These are phyloP conservation scores for Elachura formosa DNA, from an alignment of 2,113 vertebrate genomes.

Conservation along the genomic window DNA sequence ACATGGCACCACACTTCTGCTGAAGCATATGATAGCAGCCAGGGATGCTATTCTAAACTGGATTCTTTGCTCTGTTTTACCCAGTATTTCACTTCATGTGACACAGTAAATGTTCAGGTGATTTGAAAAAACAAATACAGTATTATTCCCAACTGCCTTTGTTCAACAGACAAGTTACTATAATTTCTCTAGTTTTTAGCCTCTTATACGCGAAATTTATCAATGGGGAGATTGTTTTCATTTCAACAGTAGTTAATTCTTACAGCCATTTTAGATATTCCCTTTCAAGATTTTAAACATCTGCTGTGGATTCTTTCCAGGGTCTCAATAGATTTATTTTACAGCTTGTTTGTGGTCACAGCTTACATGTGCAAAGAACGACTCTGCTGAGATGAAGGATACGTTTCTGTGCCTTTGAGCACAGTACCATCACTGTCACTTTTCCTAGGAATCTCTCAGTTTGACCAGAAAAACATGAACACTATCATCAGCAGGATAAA, in stretches of 20 bases:
- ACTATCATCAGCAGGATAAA: neutral
- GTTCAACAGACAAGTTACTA: neutral
- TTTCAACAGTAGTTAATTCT: neutral
- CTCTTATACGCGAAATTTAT: neutral
- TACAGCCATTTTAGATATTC: neutral
- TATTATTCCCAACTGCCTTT: neutral
- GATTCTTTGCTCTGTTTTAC: rapidly evolving
- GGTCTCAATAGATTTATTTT: neutral
- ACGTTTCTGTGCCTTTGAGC: neutral
- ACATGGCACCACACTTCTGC: neutral
- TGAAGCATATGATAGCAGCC: neutral
- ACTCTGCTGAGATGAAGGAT: neutral
- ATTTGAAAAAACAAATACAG: neutral
- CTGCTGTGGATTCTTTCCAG: neutral
- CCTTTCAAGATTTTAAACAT: neutral
- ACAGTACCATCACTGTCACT: neutral
- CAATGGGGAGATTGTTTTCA: neutral
- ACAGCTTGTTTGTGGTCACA: rapidly evolving
- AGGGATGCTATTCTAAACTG: neutral
- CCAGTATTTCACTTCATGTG: neutral
- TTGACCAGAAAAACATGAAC: neutral
- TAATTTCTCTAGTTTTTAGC: neutral
- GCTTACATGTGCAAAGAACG: neutral
- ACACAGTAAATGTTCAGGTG: neutral
- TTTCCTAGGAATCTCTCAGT: neutral